Evolutionary conservation across 2,113 vertebrate genomes (phyloP), one percentile per base, ranked within the genome.

Genomic region (Romanogobio albipinnatus): DNA sequence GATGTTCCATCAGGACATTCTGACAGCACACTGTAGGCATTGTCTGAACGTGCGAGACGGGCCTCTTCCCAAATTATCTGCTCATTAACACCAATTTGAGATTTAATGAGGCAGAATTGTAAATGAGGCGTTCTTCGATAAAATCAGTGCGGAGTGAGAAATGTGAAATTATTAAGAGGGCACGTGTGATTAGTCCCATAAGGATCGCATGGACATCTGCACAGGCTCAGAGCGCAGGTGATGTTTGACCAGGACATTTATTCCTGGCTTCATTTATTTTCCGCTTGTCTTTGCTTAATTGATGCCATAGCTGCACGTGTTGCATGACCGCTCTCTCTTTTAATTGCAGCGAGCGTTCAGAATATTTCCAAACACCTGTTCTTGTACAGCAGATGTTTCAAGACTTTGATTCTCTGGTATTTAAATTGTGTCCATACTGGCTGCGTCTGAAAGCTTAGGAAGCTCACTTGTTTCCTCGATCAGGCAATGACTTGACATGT

Each of bases 81-180:
- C 84, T 87, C 84, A 89, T 87, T 89, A 87, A 87, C 86, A 86
- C 84, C 86, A 86, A 86, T 84, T 89, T 53, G 43, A 82, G 53
- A 58, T 89, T 83, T 87, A 89, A 86, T 87, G 86, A 89, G 76
- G 82, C 74, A 75, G 78, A 87, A 84, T 86, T 82, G 81, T 82
- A 78, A 84, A 82, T 79, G 76, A 87, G 76, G 71, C 82, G 70
- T 68, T 76, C 43, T 26, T 17, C n/a, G 76, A 73, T 78, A 73
- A 71, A 85, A 70, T 84, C 78, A 68, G 36, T 49, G 24, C 39
- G 39, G 19, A 53, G 47, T n/a, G 7, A 43, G 77, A 82, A 85
- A 84, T 47, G 81, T 64, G n/a, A 84, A 80, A 78, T 82, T 82
- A 86, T 87, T 83, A 76, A 76, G 76, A 82, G 82, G 47, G 62